phyloP scores from a whole-genome alignment of 2,113 vertebrate genomes.

The Agapornis roseicollis region DNA sequence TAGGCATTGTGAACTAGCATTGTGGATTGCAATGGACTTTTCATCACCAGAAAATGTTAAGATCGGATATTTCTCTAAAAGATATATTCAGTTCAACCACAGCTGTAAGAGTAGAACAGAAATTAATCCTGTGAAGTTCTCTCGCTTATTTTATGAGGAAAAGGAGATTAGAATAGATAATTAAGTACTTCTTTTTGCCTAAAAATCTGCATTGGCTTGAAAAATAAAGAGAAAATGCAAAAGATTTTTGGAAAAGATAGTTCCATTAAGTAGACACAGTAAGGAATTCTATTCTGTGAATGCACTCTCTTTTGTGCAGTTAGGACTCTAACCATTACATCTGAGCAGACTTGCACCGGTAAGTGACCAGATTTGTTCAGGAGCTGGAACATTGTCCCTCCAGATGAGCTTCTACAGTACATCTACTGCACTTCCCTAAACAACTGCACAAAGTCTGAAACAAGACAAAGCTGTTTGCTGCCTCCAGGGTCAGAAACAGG shows the following conservation, averaged over 20 bases:
- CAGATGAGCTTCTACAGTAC: neutral
- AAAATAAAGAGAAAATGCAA: slow-evolving; percentile 1
- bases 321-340: neutral
- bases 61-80: neutral
- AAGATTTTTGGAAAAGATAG: neutral
- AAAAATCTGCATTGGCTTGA: neutral
- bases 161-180: slow-evolving; percentile 2
- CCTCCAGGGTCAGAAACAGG: neutral
- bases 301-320: neutral
- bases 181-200: neutral
- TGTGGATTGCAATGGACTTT: neutral
- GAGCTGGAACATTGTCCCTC: neutral
- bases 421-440: neutral
- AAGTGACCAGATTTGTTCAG: neutral
- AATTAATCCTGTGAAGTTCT: slow-evolving; percentile 22
- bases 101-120: neutral
- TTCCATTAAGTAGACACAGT: neutral
- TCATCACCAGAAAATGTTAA: neutral
- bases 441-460: neutral
- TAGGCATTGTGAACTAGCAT: neutral
- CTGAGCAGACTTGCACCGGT: neutral
- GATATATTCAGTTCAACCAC: neutral
- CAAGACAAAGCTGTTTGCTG: neutral
- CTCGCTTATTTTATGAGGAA: neutral
- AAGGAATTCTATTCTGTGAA: neutral